Base-by-base conservation (phyloP, 2,888 invertebrate genomes). In the Belgica antarctica region DNA sequence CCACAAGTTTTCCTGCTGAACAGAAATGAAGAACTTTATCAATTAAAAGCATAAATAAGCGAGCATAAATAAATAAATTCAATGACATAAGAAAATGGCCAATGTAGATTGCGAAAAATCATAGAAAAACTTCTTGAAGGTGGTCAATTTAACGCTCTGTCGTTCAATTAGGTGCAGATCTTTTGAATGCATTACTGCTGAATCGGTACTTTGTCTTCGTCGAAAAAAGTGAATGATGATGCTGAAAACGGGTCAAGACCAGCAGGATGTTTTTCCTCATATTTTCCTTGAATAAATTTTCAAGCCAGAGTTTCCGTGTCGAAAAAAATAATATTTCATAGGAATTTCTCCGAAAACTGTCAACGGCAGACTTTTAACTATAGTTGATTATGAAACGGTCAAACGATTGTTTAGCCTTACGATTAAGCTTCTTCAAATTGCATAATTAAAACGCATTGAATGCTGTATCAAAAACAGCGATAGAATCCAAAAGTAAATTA, bases 281-380 rank as follows among this genome's bases (percentile, higher is more conserved):
- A 52, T 17, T 52, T 52, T 52, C 12, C 17, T 17, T 52, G 2
- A 52, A 52, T 10, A 52, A n/a, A n/a, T n/a, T n/a, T n/a, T n/a
- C n/a, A 41, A 41, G 41, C 41, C n/a, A n/a, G 15, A n/a, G n/a
- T n/a, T n/a, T n/a, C n/a, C n/a, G n/a, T n/a, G n/a, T n/a, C n/a
- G 22, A 52, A 17, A 52, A 52, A 10, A 8, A 2, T 52, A 52
- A 52, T 52, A 52, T 52, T 52, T 52, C 24, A 52, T 5, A 41
- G 41, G n/a, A n/a, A 41, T 52, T n/a, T 59, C 27, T 59, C n/a
- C 59, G n/a, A 59, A 59, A 19, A 27, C 52, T 59, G 59, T 59
- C 59, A 59, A 25, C 8, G 27, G n/a, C 59, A 59, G 59, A 59
- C 7, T 59, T 59, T 59, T 25, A 27, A 59, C 27, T 27, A 59